phyloP scores from a whole-genome alignment of 2,888 invertebrate species.

The Synergus gifuensis region DNA sequence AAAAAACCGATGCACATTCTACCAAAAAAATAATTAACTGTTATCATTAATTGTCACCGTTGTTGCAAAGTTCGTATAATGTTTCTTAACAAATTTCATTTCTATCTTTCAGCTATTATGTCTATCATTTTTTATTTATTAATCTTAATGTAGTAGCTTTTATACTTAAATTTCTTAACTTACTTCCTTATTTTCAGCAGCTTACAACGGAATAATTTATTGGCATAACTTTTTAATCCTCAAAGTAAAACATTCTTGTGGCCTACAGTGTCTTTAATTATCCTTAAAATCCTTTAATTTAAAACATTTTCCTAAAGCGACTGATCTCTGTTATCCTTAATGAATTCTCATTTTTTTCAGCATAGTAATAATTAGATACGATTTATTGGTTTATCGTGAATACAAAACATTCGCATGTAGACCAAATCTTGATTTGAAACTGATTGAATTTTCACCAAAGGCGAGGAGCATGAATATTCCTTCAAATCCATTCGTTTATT shows the following conservation, averaged over 20 bases:
- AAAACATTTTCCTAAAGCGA: neutral
- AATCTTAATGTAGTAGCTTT: neutral
- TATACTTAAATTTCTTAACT: neutral
- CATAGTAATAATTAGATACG: too few species aligned
- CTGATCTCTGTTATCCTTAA: neutral
- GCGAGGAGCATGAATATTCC: neutral
- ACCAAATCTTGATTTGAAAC: neutral
- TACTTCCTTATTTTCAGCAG: conserved; percentile 2
- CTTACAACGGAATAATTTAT: conserved; percentile 6
- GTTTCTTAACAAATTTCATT: neutral
- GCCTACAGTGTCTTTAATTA: neutral
- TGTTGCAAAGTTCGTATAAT: neutral
- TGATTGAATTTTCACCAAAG: neutral
- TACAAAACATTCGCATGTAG: neutral
- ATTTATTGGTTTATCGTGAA: too few species aligned
- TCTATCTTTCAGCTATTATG: neutral
- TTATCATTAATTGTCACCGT: neutral
- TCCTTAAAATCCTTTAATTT: neutral
- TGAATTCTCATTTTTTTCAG: neutral
- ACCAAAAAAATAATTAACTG: neutral
- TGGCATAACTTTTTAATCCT: neutral
- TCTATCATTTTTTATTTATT: neutral
- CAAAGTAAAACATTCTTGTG: neutral
- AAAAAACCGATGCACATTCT: neutral
- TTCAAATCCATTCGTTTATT: neutral